Evolutionary conservation across 1,140 invertebrate species (phyloP).

Genomic region (Drosophila repleta): DNA sequence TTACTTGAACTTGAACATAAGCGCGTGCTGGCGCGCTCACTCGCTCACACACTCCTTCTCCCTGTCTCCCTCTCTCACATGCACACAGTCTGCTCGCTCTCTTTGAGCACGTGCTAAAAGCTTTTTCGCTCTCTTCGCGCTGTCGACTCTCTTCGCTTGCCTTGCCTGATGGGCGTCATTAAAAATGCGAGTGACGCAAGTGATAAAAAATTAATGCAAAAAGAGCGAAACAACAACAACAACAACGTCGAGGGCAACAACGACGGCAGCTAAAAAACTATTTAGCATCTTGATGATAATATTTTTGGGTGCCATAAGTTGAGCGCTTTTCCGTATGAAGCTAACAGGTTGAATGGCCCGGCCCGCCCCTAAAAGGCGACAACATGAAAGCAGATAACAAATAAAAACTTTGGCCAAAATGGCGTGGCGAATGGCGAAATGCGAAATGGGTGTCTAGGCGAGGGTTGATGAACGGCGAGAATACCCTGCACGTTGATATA

Average conservation of each 20-base stretch:
- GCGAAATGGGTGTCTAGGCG: background rate
- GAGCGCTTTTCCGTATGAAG: conserved; percentile 23
- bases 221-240: conserved; percentile 39
- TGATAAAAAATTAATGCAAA: conserved; percentile 71
- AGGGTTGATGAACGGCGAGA: background rate
- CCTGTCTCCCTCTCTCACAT: conserved; percentile 28
- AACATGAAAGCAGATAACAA: conserved; percentile 3
- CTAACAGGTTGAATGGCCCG: conserved; percentile 37
- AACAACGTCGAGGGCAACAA: conserved; percentile 18
- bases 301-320: conserved; percentile 33
- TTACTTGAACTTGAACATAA: conserved; percentile 77
- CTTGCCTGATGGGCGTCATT: conserved; percentile 40
- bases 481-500: background rate
- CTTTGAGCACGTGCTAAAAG: conserved; percentile 40
- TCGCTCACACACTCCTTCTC: conserved; percentile 23
- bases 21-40: conserved; percentile 9
- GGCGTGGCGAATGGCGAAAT: background rate
- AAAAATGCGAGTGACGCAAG: conserved; percentile 75
- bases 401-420: conserved; percentile 8
- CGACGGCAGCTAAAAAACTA: conserved; percentile 31
- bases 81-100: conserved; percentile 8
- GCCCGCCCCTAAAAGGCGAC: conserved; percentile 34
- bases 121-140: conserved; percentile 33
- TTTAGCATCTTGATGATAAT: conserved; percentile 49
- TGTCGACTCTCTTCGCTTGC: conserved; percentile 14